These are phyloP conservation scores for Spatula versicolor DNA, from an alignment of 2,797 vertebrate genomes.

Conservation along the genomic window DNA sequence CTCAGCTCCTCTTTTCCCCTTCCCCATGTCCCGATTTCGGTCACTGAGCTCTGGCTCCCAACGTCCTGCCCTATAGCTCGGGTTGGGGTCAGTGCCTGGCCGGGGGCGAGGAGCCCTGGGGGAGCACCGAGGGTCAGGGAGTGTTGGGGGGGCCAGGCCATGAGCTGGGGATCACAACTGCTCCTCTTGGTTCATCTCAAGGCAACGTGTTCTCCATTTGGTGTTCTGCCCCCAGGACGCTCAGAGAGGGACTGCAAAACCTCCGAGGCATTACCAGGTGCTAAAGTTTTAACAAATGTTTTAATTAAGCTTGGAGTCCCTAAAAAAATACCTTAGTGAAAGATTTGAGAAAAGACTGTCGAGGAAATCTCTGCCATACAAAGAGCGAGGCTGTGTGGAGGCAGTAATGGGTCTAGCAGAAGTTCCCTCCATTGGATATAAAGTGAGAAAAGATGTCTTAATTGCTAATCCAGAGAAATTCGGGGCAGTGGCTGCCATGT, in stretches of 20 bases:
- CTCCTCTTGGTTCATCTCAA: neutral
- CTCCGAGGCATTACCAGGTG: neutral
- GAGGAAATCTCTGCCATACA: neutral
- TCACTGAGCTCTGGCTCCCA: no score
- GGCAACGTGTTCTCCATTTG: accelerated
- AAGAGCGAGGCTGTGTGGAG: neutral
- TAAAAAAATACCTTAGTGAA: neutral
- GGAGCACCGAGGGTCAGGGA: neutral
- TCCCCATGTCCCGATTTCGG: accelerated
- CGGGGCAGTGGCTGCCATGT: neutral
- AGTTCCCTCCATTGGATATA: neutral
- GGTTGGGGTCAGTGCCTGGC: neutral
- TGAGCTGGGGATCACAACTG: neutral
- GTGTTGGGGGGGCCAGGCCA: neutral
- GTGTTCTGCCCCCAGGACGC: neutral
- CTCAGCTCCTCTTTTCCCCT: neutral
- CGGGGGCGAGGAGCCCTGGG: neutral
- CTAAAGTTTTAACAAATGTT: neutral
- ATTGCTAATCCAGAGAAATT: conserved; percentile 68
- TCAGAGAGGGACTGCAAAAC: neutral
- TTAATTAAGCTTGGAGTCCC: conserved; percentile 26
- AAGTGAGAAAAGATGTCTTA: conserved; percentile 62
- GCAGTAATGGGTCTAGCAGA: conserved; percentile 60
- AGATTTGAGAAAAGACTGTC: neutral
- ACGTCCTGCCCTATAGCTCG: neutral